Conservation (phyloP, 1,140 invertebrate species). For the Chrysoperla carnea region DNA sequence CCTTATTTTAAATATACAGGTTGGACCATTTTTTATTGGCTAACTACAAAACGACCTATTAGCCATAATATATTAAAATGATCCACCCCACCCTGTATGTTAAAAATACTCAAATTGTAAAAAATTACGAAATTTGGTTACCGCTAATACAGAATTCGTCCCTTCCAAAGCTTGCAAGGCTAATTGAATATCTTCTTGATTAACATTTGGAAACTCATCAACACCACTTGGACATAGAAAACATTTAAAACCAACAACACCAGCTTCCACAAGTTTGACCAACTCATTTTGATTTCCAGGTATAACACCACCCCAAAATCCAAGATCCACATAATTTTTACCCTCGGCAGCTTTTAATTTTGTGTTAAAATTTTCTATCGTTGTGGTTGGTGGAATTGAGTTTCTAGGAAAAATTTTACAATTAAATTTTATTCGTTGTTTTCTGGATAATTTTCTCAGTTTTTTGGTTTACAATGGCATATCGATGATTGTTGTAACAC, state of each 20-base stretch:
- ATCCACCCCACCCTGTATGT: too few relatives aligned
- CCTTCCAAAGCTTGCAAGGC: conserved; percentile 33
- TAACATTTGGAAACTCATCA: conserved; percentile 43
- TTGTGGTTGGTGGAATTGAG: conserved; percentile 50
- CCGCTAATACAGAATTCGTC: conserved; percentile 35
- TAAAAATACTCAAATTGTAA: neutral
- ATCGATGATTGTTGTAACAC: conserved; percentile 54
- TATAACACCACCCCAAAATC: conserved; percentile 56
- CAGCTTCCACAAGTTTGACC: conserved; percentile 34
- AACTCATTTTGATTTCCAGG: conserved; percentile 36
- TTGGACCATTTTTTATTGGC: too few relatives aligned
- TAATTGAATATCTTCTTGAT: conserved; percentile 29
- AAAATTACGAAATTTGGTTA: conserved; percentile 18
- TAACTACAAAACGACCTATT: too few relatives aligned
- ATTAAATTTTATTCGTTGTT: neutral
- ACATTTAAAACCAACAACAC: conserved; percentile 57
- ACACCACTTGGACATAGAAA: conserved; percentile 48
- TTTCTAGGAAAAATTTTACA: conserved; percentile 29
- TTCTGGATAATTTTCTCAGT: neutral
- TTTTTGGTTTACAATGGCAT: conserved; percentile 42
- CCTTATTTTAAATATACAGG: too few relatives aligned
- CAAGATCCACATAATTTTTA: conserved; percentile 49
- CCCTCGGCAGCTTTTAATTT: conserved; percentile 37
- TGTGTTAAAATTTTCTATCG: conserved; percentile 32
- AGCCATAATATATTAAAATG: too few relatives aligned